Percentiles rank a stretch among this genome's conserved stretches.
Evolutionary conservation across 2,113 vertebrate species (phyloP).

Genomic region (Typhlomys cinereus): DNA sequence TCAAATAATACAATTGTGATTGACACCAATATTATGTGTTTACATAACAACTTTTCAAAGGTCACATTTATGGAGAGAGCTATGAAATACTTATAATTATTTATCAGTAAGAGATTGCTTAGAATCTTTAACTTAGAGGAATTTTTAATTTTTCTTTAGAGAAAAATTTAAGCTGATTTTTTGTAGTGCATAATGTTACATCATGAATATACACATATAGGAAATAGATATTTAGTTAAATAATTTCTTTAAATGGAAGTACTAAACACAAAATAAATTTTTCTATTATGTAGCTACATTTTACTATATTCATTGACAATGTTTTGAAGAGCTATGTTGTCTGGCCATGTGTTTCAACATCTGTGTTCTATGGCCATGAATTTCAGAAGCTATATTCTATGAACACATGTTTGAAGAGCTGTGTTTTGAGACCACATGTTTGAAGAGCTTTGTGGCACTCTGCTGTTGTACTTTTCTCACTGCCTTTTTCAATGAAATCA

Average conservation of each 20-base stretch:
- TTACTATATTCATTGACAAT: too few relatives aligned
- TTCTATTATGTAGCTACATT: neutral
- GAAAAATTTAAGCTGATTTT: too few relatives aligned
- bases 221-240: neutral
- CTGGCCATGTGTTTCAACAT: too few relatives aligned
- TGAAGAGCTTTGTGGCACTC: neutral
- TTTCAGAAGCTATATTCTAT: too few relatives aligned
- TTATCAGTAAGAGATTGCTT: too few relatives aligned
- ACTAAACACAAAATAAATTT: neutral
- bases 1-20: neutral
- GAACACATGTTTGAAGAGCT: too few relatives aligned
- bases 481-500: neutral
- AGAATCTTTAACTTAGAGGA: too few relatives aligned
- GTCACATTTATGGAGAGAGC: too few relatives aligned
- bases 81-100: too few relatives aligned
- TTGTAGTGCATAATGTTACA: neutral
- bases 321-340: too few relatives aligned
- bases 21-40: neutral
- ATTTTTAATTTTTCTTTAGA: neutral
- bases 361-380: too few relatives aligned
- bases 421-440: too few relatives aligned
- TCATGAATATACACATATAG: neutral
- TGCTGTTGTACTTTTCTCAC: neutral
- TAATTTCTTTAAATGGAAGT: neutral
- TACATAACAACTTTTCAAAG: neutral